Percentiles rank a stretch among this genome's conserved stretches.
These are phyloP conservation scores for Scaptomyza polygonia DNA, from an alignment of 2,888 invertebrate genomes.

Conservation along the genomic window DNA sequence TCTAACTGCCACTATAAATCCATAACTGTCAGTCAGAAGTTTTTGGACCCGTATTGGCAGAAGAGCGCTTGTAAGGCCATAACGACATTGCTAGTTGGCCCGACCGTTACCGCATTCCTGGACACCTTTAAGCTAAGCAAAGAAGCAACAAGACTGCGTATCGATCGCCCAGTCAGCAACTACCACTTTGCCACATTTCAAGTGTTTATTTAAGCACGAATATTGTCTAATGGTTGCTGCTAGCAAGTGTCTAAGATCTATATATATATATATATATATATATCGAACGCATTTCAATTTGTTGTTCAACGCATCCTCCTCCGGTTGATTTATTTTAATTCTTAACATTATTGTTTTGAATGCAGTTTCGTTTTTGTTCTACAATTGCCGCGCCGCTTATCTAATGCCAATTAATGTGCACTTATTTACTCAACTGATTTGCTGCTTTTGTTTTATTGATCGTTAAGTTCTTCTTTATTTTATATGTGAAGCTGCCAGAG, in stretches of 20 bases:
- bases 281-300: constrained; percentile 35
- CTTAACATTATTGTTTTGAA: constrained; percentile 35
- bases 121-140: constrained; percentile 59
- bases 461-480: constrained; percentile 46
- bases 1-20: constrained; percentile 75
- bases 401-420: constrained; percentile 61
- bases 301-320: constrained; percentile 23
- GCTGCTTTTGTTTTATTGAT: constrained; percentile 46
- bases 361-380: constrained; percentile 41
- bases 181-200: constrained; percentile 43
- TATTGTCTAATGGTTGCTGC: constrained; percentile 50
- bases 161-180: constrained; percentile 13
- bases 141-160: constrained; percentile 7
- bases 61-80: constrained; percentile 63
- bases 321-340: constrained; percentile 19
- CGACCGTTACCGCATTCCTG: constrained; percentile 74
- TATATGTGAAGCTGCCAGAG: constrained; percentile 44
- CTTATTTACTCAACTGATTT: constrained; percentile 39
- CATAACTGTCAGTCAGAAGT: constrained; percentile 76
- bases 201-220: constrained; percentile 58
- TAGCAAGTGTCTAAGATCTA: constrained; percentile 8
- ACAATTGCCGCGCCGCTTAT: constrained; percentile 43
- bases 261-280: too few species aligned
- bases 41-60: constrained; percentile 73
- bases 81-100: constrained; percentile 61